phyloP scores from a whole-genome alignment of 2,797 vertebrate species.

The Lagodon rhomboides region DNA sequence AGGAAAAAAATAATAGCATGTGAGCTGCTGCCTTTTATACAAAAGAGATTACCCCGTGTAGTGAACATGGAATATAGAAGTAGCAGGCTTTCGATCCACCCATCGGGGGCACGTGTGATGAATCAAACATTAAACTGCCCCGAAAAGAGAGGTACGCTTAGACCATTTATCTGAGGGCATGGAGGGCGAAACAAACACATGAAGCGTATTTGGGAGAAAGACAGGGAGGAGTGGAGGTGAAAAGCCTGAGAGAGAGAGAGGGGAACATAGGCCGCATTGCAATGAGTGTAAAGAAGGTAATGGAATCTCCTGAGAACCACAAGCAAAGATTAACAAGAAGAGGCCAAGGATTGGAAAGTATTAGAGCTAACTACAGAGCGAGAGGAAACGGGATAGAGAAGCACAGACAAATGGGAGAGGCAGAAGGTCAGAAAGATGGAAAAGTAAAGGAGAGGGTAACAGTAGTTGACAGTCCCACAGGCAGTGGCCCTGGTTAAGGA shows the following conservation, averaged over 20 bases:
- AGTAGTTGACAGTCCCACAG: conserved; percentile 73
- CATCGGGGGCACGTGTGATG: conserved; percentile 66
- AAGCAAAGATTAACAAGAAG: conserved; percentile 63
- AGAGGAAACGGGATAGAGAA: conserved; percentile 41
- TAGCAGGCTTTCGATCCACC: conserved; percentile 68
- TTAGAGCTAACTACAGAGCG: conserved; percentile 49
- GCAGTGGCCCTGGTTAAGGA: conserved; percentile 70
- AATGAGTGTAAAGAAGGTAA: conserved; percentile 63
- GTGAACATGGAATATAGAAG: conserved; percentile 79
- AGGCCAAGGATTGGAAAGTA: conserved; percentile 54
- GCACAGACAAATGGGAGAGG: conserved; percentile 45
- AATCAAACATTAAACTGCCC: conserved; percentile 74
- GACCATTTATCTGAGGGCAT: conserved; percentile 68
- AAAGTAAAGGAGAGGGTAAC: conserved; percentile 63
- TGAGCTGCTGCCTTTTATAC: conserved; percentile 62
- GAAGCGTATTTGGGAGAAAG: conserved; percentile 46
- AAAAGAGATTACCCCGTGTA: conserved; percentile 75
- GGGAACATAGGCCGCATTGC: conserved; percentile 42
- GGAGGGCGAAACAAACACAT: conserved; percentile 64
- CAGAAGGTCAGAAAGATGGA: conserved; percentile 62
- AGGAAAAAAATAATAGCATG: conserved; percentile 64
- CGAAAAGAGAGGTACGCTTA: conserved; percentile 50
- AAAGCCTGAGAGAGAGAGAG: conserved; percentile 21
- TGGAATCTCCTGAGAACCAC: conserved; percentile 54
- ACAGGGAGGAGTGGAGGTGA: conserved; percentile 25